Evolutionary conservation across 2,113 vertebrate genomes (phyloP), one percentile per base, ranked within the genome.

Genomic region (Chunga burmeisteri): DNA sequence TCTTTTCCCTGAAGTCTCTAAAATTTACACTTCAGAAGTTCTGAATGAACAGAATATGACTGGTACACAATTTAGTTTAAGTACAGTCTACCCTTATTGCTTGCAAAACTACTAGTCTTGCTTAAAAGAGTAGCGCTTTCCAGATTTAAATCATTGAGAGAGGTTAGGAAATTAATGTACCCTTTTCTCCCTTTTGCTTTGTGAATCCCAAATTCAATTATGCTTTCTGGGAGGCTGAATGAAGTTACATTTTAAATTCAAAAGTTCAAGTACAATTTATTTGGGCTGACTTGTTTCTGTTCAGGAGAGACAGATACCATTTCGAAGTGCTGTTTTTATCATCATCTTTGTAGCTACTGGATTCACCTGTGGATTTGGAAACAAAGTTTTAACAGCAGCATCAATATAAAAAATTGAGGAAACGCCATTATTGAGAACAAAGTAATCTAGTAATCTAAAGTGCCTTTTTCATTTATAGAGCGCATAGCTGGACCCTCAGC

Each of bases 1-100:
- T 88, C 81, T 91, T 94, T 93, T 91, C 59, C 91, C 56, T 93
- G 44, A 96, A 77, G 32, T 71, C 84, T 94, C 80, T 93, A 78
- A 90, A 85, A 90, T 93, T 90, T 93, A 62, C 1, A 0, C 14
- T 46, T 38, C 38, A 38, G 19, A 63, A 67, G 91, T 96, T 95
- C 94, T 97, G 83, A 93, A 78, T 86, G 58, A 73, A 46, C 36
- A 95, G 80, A 95, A 50, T 80, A 79, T 36, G 12, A 79, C 68
- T 47, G n/a, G 82, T 67, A 74, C 19, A 67, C 55, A 92, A 9
- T 66, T 91, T 79, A 83, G 71, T 73, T 89, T 87, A 93, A 93
- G 55, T 66, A 25, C 26, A 10, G 38, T 75, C 32, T 92, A 65
- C 70, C 38, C 93, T 2, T 74, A 73, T 81, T 72, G 27, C 85